Base-by-base conservation (phyloP, 2,888 invertebrate genomes). In the Rambutsinella grinnellia region DNA sequence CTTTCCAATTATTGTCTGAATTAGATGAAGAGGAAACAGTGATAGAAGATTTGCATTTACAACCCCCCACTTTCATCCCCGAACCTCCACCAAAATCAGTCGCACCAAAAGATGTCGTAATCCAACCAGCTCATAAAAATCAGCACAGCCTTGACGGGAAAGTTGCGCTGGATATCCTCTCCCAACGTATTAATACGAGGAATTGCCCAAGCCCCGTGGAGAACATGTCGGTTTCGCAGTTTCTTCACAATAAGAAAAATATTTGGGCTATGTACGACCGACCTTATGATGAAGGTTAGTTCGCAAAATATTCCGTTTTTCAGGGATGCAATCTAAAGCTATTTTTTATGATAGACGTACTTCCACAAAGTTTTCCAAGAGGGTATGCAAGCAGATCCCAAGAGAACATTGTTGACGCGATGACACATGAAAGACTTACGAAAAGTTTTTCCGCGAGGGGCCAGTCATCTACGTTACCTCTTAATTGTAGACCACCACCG, bases 31-130 rank as follows among this genome's bases (percentile, higher is more conserved):
- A 61, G 15, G 67, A 66, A 27, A n/a, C 61, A 23, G 61, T 53
- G 27, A 66, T 66, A 6, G 79, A 81, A 46, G 79, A 79, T 57
- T 66, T 74, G 54, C 76, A 78, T 58, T 80, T 82, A 27, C 76
- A 80, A 24, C 84, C 84, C 21, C 84, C 84, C 6, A 66, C 79
- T 61, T 84, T 84, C 61, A 81, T 84, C 65, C 84, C 84, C 15
- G 79, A 78, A n/a, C 84, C 82, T 19, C 84, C 84, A 47, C 81
- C 81, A 23, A 2, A 60, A 54, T 15, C 21, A 44, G 54, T 70
- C 3, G 54, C 76, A 15, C 61, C 76, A 13, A 51, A 63, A 15
- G 44, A 53, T 46, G 49, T 44, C 13, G 53, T 44, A 26, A 8
- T 56, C 51, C 61, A 68, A 27, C 56, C 66, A 28, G 57, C 15